Evolutionary conservation across 2,888 invertebrate species (phyloP).

Genomic region (Buathra laborator): DNA sequence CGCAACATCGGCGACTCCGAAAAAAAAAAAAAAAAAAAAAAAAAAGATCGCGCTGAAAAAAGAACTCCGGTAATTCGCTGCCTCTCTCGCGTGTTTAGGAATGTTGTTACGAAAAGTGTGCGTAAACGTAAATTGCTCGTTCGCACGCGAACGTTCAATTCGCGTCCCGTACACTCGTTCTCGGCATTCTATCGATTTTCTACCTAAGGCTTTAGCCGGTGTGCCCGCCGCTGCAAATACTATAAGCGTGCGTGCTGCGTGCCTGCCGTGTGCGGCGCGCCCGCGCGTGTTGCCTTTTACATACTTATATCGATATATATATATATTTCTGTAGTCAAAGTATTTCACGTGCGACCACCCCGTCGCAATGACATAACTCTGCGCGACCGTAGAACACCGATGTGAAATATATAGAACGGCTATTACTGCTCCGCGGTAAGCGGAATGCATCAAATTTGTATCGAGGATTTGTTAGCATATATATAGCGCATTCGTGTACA

Average conservation of each 20-base stretch:
- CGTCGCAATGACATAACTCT: slow-evolving; percentile 40
- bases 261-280: slow-evolving; percentile 44
- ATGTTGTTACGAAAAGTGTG: slow-evolving; percentile 63
- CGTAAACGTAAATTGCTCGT: slow-evolving; percentile 71
- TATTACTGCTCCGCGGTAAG: background rate
- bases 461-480: background rate
- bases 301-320: background rate
- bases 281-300: slow-evolving; percentile 22
- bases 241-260: slow-evolving; percentile 57
- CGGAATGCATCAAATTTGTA: background rate
- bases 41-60: background rate
- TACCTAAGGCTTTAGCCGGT: background rate
- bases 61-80: slow-evolving; percentile 21
- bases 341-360: slow-evolving; percentile 47
- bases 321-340: slow-evolving; percentile 37
- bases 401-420: background rate
- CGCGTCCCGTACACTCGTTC: background rate
- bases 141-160: slow-evolving; percentile 67
- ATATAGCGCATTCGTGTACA: background rate
- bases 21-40: background rate
- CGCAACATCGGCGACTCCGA: background rate
- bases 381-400: background rate
- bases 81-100: slow-evolving; percentile 69
- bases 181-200: slow-evolving; percentile 66
- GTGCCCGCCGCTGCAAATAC: slow-evolving; percentile 1